phyloP scores from a whole-genome alignment of 1,140 invertebrate species.

The Muscidifurax raptorellus region DNA sequence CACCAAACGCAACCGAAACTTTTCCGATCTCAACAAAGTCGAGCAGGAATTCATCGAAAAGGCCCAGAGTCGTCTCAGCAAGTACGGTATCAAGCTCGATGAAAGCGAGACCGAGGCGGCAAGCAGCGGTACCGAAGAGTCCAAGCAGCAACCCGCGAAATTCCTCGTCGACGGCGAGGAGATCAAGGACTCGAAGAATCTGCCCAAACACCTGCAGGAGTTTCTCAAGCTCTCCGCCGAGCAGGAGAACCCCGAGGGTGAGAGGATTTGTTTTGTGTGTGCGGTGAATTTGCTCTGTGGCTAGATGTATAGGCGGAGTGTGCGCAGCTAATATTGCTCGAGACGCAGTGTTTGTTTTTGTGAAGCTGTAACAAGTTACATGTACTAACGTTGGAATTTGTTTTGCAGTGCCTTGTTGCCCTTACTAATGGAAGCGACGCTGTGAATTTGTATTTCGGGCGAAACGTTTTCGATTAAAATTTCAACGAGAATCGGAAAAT shows the following conservation, averaged over 20 bases:
- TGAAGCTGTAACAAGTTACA: too few relatives aligned
- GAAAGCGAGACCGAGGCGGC: constrained; percentile 74
- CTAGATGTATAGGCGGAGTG: too few relatives aligned
- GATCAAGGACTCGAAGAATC: constrained; percentile 77
- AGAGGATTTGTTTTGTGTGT: constrained; percentile 40
- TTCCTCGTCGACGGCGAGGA: constrained; percentile 80
- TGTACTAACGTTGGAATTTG: too few relatives aligned
- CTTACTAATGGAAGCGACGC: too few relatives aligned
- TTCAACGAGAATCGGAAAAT: too few relatives aligned
- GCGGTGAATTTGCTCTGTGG: background rate
- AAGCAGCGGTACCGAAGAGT: constrained; percentile 55
- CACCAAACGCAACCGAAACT: background rate
- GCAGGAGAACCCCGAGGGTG: constrained; percentile 66
- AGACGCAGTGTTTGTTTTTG: too few relatives aligned
- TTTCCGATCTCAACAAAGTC: constrained; percentile 76
- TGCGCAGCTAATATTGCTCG: too few relatives aligned
- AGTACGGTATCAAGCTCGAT: constrained; percentile 78
- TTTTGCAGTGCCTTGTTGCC: too few relatives aligned
- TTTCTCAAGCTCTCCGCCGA: constrained; percentile 75
- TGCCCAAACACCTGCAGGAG: constrained; percentile 85
- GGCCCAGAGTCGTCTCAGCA: constrained; percentile 79
- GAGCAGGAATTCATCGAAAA: constrained; percentile 85
- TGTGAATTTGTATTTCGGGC: too few relatives aligned
- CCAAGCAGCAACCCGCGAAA: constrained; percentile 61
- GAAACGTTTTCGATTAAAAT: too few relatives aligned